A percentile compares a stretch with the other conserved stretches of the same genome.
phyloP scores from a whole-genome alignment of 2,797 vertebrate genomes.

The Pseudocheirus occidentalis region DNA sequence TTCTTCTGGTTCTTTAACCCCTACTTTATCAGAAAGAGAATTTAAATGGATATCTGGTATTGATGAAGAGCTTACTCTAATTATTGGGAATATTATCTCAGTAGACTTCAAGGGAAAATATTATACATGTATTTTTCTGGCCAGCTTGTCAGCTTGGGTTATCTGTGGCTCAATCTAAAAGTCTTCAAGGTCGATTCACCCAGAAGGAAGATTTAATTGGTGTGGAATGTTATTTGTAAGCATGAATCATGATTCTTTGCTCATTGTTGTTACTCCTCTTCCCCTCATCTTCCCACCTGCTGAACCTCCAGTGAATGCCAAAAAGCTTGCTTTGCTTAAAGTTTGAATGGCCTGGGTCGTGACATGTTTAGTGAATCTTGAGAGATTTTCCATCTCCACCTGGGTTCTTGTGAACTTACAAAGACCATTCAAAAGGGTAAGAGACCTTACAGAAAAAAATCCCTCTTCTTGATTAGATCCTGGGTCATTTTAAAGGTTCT shows the following conservation, averaged over 20 bases:
- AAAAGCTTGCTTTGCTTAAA: neutral
- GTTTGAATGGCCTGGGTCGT: neutral
- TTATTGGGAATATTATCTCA: neutral
- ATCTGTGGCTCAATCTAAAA: slow-evolving; percentile 4
- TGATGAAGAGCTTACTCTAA: neutral
- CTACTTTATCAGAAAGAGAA: neutral
- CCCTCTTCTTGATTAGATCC: neutral
- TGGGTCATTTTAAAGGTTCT: neutral
- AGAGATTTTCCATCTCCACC: neutral
- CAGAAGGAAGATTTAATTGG: neutral
- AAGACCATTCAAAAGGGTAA: neutral
- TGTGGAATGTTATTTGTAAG: neutral
- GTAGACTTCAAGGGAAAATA: neutral
- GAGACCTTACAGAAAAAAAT: neutral
- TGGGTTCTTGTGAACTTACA: neutral
- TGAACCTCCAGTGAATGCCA: neutral
- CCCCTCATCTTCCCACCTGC: slow-evolving; percentile 8
- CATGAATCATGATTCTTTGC: neutral
- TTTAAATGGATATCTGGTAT: neutral
- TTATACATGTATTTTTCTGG: neutral
- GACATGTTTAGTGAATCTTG: neutral
- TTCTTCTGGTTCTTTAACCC: neutral
- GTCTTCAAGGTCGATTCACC: neutral
- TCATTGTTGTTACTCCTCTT: neutral
- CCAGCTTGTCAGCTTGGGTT: neutral